Base-by-base conservation (phyloP, 92 coral and sea anemone genomes). In the Epizoanthus fatuus region DNA sequence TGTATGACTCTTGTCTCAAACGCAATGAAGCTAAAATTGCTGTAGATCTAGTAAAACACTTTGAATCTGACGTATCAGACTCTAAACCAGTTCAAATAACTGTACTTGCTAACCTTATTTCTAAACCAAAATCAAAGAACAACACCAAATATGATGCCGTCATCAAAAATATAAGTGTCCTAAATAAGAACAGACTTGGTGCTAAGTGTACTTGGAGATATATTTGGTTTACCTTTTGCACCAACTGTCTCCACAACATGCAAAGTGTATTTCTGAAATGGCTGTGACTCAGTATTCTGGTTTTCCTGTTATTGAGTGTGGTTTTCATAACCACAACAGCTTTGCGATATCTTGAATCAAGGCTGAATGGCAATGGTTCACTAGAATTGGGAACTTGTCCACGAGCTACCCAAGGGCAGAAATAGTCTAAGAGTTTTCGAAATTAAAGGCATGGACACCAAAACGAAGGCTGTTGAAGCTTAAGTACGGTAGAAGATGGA, bases 91-190 rank as follows among this genome's bases (percentile, higher is more conserved):
- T 87, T 74, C 86, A 87, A 44, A 19, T 87, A 19, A 65, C 75
- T 9, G 66, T 87, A 6, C 51, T 87, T 38, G 16, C 75, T 13
- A 87, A 71, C 58, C 86, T 87, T 3, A 80, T 87, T 5, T 78
- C 86, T 49, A 80, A 87, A n/a, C 82, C 80, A 22, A 87, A 87
- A 68, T 79, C 86, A 45, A 80, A 80, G 44, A 81, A 81, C 16
- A 52, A 81, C 52, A 19, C 45, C 47, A 63, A 63, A 68, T 69
- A 68, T 53, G 74, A 25, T 19, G 45, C 64, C 66, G 59, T 66
- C 14, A 52, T 81, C 53, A 53, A 81, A 42, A 69, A 82, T 40
- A 49, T 69, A 35, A 82, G 86, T 82, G 56, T 78, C 16, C 1
- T 81, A 49, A 63, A 81, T 16, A 83, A 40, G 42, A 84, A 84